Evolutionary conservation across 35 echinoderm and acorn worm genomes (phyloP), one percentile per base, ranked within the genome.

Genomic region (Diadema setosum): DNA sequence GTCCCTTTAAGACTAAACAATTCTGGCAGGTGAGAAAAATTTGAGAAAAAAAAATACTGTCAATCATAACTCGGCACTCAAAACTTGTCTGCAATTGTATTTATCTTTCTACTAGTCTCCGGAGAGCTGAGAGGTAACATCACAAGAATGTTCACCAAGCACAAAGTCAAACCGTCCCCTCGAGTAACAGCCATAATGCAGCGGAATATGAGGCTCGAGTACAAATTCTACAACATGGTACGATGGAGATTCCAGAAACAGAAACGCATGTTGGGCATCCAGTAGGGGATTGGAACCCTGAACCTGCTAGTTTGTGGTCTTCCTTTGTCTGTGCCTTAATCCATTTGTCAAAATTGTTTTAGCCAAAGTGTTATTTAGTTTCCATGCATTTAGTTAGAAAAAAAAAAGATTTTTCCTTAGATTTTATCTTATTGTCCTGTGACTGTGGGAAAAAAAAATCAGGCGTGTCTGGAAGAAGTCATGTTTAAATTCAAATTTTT

Each of bases 171-270:
- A 33, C 87, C 87, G 5, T 90, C 87, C 5, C 42, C 55, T 39
- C 21, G 83, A 24, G 81, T 80, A 0, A n/a, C 61, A 21, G 5
- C 15, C 25, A 40, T 69, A 20, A 76, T 90, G 36, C 82, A 81
- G 39, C 27, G 48, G 0, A 18, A 44, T 12, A 42, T 90, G 78
- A 64, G 65, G 23, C 67, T 81, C 16, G 87, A 90, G 39, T 90
- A 90, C 21, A 65, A 39, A n/a, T 90, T 90, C 42, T 90, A 83
- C 56, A 58, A 83, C 3, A 65, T 64, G 44, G 40, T 90, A 18
- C 82, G 65, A 42, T 23, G 23, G 2, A 83, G 87, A 46, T 75
- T 90, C 46, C 42, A 64, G 24, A 61, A 17, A 45, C 87, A 83
- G 26, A 90, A 90, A 29, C 39, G 20, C 26, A 16, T 25, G 21